Evolutionary conservation across 2,888 invertebrate species (phyloP).

Genomic region (Heliconius sara): DNA sequence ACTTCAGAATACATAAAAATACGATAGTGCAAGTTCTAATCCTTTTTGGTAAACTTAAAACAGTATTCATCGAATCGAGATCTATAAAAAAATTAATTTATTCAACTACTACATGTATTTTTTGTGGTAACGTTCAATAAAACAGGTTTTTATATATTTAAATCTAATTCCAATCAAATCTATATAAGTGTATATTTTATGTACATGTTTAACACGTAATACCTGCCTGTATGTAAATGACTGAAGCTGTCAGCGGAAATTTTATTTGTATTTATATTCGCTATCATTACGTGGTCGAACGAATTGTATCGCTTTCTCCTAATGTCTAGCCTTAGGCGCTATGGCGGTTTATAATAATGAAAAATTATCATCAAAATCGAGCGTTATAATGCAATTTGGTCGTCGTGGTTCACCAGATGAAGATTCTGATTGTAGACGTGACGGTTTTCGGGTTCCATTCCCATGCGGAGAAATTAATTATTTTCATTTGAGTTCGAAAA

Average conservation of each 20-base stretch:
- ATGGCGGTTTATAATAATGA: not conserved
- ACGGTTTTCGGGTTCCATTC: not conserved
- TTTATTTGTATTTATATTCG: conserved; percentile 13
- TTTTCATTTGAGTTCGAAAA: too few relatives aligned
- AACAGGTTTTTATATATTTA: not conserved
- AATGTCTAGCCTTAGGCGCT: conserved; percentile 49
- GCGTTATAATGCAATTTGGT: not conserved
- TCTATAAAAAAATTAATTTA: too few relatives aligned
- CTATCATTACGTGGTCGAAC: conserved; percentile 28
- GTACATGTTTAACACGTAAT: not conserved
- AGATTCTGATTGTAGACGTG: not conserved
- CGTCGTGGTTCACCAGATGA: not conserved
- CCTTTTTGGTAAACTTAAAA: too few relatives aligned
- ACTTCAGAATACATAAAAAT: too few relatives aligned
- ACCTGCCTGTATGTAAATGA: not conserved
- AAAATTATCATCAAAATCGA: conserved; percentile 5
- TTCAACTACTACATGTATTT: too few relatives aligned
- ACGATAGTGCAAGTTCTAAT: too few relatives aligned
- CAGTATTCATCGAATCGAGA: too few relatives aligned
- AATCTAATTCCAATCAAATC: not conserved
- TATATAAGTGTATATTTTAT: not conserved
- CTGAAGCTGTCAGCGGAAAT: conserved; percentile 7
- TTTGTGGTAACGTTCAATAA: not conserved
- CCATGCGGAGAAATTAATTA: not conserved
- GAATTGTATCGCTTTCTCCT: conserved; percentile 48